Evolutionary conservation across 1,140 invertebrate genomes (phyloP).

Genomic region (Brachystomella parvula): DNA sequence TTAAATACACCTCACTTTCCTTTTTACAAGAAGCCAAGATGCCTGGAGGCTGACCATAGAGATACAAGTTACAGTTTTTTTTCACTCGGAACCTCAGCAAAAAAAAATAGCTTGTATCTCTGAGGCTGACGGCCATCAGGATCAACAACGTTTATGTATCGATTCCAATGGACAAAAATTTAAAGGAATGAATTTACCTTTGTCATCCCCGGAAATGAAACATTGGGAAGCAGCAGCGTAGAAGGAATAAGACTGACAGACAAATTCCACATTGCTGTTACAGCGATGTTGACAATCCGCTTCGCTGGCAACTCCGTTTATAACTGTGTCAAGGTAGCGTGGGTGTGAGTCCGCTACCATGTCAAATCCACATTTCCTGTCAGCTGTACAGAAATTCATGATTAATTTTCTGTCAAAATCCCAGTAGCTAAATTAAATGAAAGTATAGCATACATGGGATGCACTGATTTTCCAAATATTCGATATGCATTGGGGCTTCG

Average conservation of each 20-base stretch:
- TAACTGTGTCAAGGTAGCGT: conserved; percentile 45
- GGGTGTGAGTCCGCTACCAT: conserved; percentile 43
- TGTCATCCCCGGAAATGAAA: conserved; percentile 45
- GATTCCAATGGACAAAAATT: too few relatives aligned
- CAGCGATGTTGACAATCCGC: conserved; percentile 44
- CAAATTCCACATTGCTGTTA: conserved; percentile 43
- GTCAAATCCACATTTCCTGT: conserved; percentile 40
- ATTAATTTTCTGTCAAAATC: background rate
- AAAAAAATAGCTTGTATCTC: too few relatives aligned
- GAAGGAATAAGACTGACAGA: conserved; percentile 46
- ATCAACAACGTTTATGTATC: too few relatives aligned
- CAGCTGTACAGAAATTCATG: conserved; percentile 31
- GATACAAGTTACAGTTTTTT: too few relatives aligned
- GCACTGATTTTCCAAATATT: conserved; percentile 51
- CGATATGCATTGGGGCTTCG: conserved; percentile 43
- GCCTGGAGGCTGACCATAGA: too few relatives aligned
- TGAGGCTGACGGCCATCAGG: too few relatives aligned
- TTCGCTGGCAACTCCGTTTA: conserved; percentile 42
- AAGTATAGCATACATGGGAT: conserved; percentile 39
- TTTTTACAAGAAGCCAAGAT: too few relatives aligned
- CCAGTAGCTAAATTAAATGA: background rate
- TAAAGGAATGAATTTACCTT: conserved; percentile 36
- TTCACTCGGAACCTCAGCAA: too few relatives aligned
- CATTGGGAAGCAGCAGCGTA: conserved; percentile 46
- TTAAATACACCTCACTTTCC: too few relatives aligned